Evolutionary conservation across 2,113 vertebrate genomes (phyloP), one percentile per base, ranked within the genome.

Genomic region (Cyprinodon variegatus): DNA sequence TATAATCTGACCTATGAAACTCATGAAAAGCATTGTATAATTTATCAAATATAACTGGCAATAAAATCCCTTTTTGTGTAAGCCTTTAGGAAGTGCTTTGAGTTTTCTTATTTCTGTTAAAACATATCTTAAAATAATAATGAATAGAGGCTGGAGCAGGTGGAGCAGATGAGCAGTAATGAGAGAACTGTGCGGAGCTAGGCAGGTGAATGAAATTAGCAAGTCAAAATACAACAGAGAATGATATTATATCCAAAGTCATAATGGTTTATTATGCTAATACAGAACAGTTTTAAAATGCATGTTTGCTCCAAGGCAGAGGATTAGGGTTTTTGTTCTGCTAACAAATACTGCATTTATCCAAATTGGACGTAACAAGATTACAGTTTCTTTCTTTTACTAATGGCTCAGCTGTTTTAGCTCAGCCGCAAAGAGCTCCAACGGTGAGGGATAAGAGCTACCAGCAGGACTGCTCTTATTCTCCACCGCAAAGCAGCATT

Each of bases 321-420:
- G 22, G 39, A 65, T 72, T 73, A 50, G 75, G 82, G 77, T 78
- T 63, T 80, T 72, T 76, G 74, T 67, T 76, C 60, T 13, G 57
- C 40, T 83, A 83, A 90, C 53, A 67, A 77, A 87, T 90, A 77
- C 73, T 8, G 2, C 41, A 37, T 79, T 82, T 65, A 40, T 60
- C 66, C 68, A 74, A 50, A 64, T 46, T 67, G 77, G 80, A 88
- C 82, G 72, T 82, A 85, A 89, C 90, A 75, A 83, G 79, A 90
- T 91, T 83, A 90, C 63, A 38, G 74, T 71, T 78, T 74, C 68
- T 72, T 81, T 88, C 73, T 82, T 77, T 37, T 77, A 65, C 60
- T 85, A 86, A 86, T 85, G 82, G 79, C 75, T 78, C 76, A 46
- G 60, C 39, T 17, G 65, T 81, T 66, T 63, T 45, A 63, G 73